A percentile compares a stretch with the other conserved stretches of the same genome.
These are phyloP conservation scores for Pseudococcus jackbeardsleyi DNA, from an alignment of 2,888 invertebrate species.

Conservation along the genomic window DNA sequence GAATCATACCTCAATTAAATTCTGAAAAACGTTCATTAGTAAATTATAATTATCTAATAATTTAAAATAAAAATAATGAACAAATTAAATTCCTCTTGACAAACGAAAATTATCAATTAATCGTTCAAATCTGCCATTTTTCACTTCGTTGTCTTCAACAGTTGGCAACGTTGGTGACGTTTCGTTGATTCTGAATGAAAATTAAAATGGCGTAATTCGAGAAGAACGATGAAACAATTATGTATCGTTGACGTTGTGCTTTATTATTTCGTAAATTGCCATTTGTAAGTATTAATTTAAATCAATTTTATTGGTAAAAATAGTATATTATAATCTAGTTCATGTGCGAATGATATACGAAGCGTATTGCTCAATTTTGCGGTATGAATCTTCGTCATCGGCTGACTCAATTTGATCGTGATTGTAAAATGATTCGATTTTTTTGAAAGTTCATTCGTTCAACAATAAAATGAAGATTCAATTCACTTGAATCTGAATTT, in stretches of 20 bases:
- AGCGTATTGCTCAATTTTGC: not conserved
- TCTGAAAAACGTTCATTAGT: not conserved
- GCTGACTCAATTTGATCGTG: conserved; percentile 63
- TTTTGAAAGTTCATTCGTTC: conserved; percentile 56
- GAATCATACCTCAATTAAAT: not conserved
- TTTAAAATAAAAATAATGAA: not conserved
- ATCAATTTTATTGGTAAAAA: not conserved
- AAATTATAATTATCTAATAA: not conserved
- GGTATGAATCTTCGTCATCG: conserved; percentile 34
- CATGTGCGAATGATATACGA: not conserved
- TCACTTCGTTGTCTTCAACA: not conserved
- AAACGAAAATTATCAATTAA: not conserved
- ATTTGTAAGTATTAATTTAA: conserved; percentile 5
- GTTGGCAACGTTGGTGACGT: not conserved
- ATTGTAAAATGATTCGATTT: conserved; percentile 59
- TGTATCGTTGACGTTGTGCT: not conserved
- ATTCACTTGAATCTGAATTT: not conserved
- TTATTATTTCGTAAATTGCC: not conserved
- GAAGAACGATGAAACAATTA: conserved; percentile 39
- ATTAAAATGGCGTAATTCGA: conserved; percentile 35
- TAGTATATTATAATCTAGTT: not conserved
- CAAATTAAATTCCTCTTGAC: not conserved
- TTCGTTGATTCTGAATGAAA: conserved; percentile 40
- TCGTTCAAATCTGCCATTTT: not conserved
- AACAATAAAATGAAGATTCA: not conserved